Evolutionary conservation across 2,113 vertebrate genomes (phyloP).

Genomic region (Callaeas wilsoni): DNA sequence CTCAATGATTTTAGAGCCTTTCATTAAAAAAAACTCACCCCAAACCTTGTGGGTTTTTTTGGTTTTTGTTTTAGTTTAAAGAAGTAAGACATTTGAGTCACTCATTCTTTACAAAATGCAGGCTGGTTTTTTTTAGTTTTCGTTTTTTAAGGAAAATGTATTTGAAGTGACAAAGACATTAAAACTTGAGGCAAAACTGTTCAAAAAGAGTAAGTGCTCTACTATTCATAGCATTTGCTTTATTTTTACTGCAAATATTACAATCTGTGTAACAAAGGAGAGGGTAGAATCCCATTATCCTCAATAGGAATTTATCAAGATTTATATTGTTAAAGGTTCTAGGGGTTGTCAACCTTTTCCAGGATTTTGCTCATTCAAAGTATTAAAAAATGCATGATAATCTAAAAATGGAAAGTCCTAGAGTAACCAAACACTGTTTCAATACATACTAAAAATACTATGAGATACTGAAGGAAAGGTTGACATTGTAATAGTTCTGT

Average conservation of each 20-base stretch:
- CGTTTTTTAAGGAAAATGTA: not conserved
- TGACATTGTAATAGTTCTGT: not conserved
- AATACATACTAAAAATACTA: not conserved
- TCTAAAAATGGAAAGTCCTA: conserved; percentile 18
- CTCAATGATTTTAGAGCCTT: not conserved
- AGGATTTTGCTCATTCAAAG: conserved; percentile 14
- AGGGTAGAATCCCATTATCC: not conserved
- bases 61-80: not conserved
- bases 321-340: conserved; percentile 25
- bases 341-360: conserved; percentile 11
- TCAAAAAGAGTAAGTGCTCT: not conserved
- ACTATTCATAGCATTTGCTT: not conserved
- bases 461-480: not conserved
- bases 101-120: not conserved
- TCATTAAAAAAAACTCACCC: not conserved
- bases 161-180: not conserved
- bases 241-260: not conserved
- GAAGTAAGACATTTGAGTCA: not conserved
- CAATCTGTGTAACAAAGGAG: not conserved
- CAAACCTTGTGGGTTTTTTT: not conserved
- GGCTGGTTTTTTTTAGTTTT: not conserved
- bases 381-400: not conserved
- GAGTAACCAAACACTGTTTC: not conserved
- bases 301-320: not conserved
- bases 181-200: conserved; percentile 2